A percentile compares a stretch with the other conserved stretches of the same genome.
Conservation (phyloP, 2,888 invertebrate genomes). For the Thelaira solivaga region DNA sequence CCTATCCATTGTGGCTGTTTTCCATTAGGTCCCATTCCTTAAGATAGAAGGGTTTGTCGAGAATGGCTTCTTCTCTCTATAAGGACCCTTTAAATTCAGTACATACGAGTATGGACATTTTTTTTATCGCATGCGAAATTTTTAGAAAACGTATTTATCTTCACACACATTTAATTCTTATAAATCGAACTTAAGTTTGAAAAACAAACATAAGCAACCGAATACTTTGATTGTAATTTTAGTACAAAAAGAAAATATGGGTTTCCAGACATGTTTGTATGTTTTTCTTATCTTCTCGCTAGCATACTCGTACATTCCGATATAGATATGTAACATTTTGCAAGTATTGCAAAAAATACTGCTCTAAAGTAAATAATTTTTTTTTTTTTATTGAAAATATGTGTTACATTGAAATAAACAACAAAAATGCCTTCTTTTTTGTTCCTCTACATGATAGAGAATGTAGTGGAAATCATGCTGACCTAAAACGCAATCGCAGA, state of each 20-base stretch:
- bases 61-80: too few species aligned
- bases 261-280: not conserved
- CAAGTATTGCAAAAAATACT: slow-evolving; percentile 19
- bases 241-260: not conserved
- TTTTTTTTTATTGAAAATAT: slow-evolving; percentile 14
- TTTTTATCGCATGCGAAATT: too few species aligned
- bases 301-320: too few species aligned
- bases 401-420: not conserved
- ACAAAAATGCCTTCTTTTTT: not conserved
- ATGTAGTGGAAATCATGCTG: slow-evolving; percentile 44
- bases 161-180: too few species aligned
- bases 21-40: too few species aligned
- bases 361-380: not conserved
- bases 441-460: not conserved
- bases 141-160: too few species aligned
- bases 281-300: not conserved
- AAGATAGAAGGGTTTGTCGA: too few species aligned
- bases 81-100: too few species aligned
- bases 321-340: too few species aligned
- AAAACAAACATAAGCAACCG: too few species aligned
- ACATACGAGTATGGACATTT: too few species aligned
- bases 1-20: too few species aligned
- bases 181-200: not conserved
- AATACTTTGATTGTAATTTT: not conserved
- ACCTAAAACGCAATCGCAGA: slow-evolving; percentile 40